These are phyloP conservation scores for Zygaena filipendulae DNA, from an alignment of 2,888 invertebrate species.

Conservation along the genomic window DNA sequence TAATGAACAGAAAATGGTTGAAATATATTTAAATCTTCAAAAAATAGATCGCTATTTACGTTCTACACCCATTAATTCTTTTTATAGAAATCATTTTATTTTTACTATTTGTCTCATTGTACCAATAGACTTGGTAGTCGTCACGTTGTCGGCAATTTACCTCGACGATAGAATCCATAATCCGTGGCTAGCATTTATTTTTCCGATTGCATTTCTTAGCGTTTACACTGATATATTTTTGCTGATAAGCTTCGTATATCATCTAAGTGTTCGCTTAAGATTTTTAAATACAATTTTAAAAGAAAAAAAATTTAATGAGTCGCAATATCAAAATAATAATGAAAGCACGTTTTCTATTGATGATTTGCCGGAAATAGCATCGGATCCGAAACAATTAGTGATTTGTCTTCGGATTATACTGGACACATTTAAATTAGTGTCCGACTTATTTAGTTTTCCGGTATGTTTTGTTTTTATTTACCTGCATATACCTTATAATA, in stretches of 20 bases:
- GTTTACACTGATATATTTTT: too few species aligned
- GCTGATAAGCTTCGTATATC: constrained; percentile 19
- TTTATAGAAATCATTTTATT: constrained; percentile 1
- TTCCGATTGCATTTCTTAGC: too few species aligned
- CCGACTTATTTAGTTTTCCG: constrained; percentile 21
- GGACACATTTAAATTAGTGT: constrained; percentile 20
- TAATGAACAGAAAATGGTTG: constrained; percentile 14
- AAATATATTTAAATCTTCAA: constrained; percentile 20
- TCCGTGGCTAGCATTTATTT: too few species aligned
- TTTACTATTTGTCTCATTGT: too few species aligned
- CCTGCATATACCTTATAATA: too few species aligned
- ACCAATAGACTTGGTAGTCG: too few species aligned
- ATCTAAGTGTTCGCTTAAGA: constrained; percentile 18
- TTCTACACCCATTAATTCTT: constrained; percentile 1
- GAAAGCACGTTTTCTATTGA: too few species aligned
- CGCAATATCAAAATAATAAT: neutral
- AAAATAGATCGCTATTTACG: constrained; percentile 20
- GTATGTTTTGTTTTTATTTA: too few species aligned
- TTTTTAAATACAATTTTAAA: constrained; percentile 21
- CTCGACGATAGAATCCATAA: too few species aligned
- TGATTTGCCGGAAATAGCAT: neutral
- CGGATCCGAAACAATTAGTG: too few species aligned
- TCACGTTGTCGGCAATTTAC: too few species aligned
- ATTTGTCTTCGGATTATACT: constrained; percentile 21
- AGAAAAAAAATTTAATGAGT: constrained; percentile 9